Evolutionary conservation across 2,797 vertebrate species (phyloP).

Genomic region (Coilia nasus): DNA sequence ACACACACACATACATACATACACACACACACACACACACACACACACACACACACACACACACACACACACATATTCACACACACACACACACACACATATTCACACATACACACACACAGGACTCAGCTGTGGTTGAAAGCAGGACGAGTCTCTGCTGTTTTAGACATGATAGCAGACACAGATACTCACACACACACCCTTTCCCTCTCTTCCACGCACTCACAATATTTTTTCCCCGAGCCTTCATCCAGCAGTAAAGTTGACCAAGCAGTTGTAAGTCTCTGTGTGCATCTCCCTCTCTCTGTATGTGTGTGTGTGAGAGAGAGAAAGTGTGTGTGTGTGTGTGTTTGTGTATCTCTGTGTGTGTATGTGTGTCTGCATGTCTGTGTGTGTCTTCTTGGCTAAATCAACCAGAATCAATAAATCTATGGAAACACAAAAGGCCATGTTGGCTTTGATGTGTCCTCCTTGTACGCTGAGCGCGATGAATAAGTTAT

Average conservation of each 20-base stretch:
- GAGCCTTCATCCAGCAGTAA: background rate
- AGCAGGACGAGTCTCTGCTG: background rate
- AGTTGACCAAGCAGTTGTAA: background rate
- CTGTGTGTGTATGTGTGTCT: background rate
- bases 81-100: too few species aligned
- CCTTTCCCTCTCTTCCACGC: background rate
- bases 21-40: too few species aligned
- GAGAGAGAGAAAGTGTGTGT: background rate
- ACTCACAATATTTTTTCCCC: background rate
- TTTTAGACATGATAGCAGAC: background rate
- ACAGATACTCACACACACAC: background rate
- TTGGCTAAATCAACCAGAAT: slow-evolving; percentile 18
- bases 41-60: too few species aligned
- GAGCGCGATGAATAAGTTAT: slow-evolving; percentile 11
- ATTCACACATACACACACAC: background rate
- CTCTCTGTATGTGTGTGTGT: background rate
- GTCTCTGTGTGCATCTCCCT: too few species aligned
- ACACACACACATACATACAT: too few species aligned
- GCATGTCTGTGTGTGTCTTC: background rate
- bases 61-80: too few species aligned
- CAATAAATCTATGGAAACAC: slow-evolving; percentile 25
- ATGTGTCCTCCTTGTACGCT: background rate
- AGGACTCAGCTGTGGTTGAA: background rate
- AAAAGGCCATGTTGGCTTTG: slow-evolving; percentile 13
- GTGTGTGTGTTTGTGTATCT: background rate